These are phyloP conservation scores for Agelas oroides DNA, from an alignment of 37 sponge, comb jelly and placozoan genomes.

Conservation along the genomic window DNA sequence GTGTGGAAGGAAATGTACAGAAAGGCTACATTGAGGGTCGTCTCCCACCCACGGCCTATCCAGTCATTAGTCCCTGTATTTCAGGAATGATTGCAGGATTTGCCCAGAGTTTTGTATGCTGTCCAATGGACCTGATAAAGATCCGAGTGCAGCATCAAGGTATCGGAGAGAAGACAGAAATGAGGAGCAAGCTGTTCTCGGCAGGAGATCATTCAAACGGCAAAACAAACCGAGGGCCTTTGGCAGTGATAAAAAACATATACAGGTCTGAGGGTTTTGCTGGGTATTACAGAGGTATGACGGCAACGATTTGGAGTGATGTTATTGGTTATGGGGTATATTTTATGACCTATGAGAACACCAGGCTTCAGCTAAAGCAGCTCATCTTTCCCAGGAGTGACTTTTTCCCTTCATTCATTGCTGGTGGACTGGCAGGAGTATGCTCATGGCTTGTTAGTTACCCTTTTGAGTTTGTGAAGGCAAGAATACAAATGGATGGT, in stretches of 20 bases:
- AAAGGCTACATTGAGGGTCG: neutral
- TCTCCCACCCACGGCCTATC: no score
- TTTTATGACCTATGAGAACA: neutral
- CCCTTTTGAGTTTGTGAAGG: neutral
- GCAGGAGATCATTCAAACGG: no score
- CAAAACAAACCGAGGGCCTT: neutral
- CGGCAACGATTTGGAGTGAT: neutral
- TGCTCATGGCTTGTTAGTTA: neutral
- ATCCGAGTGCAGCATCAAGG: slow-evolving; percentile 2
- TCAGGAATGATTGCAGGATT: neutral
- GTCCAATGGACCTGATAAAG: slow-evolving; percentile 6
- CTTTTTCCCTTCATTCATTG: neutral
- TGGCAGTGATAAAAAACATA: neutral
- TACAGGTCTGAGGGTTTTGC: neutral
- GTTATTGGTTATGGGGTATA: neutral
- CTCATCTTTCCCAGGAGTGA: neutral
- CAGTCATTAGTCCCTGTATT: neutral
- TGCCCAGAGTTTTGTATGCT: neutral
- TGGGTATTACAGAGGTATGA: neutral
- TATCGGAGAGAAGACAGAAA: neutral
- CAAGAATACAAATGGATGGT: neutral
- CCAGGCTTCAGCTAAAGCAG: neutral
- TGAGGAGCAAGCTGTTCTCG: no score
- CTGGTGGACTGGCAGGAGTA: neutral
- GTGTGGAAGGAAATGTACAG: neutral